Base-by-base conservation (phyloP, 2,113 vertebrate genomes). In the Himantopus leucocephalus region DNA sequence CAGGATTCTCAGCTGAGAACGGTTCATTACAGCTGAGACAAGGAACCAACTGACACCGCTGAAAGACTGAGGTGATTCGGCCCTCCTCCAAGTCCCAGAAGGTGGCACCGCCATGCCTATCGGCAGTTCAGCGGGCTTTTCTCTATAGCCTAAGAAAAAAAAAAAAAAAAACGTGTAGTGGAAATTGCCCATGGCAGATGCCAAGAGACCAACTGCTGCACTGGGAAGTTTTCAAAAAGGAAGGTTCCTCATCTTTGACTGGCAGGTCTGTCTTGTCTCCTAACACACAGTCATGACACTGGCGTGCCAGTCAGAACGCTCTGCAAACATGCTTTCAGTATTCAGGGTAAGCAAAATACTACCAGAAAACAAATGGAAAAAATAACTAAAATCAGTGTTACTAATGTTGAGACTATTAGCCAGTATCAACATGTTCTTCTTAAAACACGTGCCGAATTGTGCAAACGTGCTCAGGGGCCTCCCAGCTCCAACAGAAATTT, bases 131-230 rank as follows among this genome's bases (percentile, higher is more conserved):
- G 39, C 14, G 27, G 35, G 47, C 16, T 74, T 47, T 71, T 21
- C 72, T 63, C 47, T 34, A 1, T 0, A 71, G 37, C 12, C 14
- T 2, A 12, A 58, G 10, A 30, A 39, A 39, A 39, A 39, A 39
- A 39, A 39, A 11, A 35, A 35, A 13, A 79, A 74, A 80, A 83
- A 71, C 0, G 0, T 4, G 7, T 3, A 41, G 22, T 1, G 53
- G 15, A 84, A 75, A 27, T 17, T 27, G 29, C 27, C 45, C 21
- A 26, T 2, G 75, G 43, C 45, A 88, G 48, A 50, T 50, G 59
- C 27, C 43, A 91, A 94, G 55, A 22, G 53, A 85, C 14, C 10
- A 10, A 47, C 13, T 35, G 37, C 30, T 82, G 27, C 45, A 37
- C 0, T 14, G 67, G 32, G 12, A 79, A 41, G 32, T 45, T 62